Base-by-base conservation (phyloP, 2,888 invertebrate species). In the Leptodirus hochenwartii region DNA sequence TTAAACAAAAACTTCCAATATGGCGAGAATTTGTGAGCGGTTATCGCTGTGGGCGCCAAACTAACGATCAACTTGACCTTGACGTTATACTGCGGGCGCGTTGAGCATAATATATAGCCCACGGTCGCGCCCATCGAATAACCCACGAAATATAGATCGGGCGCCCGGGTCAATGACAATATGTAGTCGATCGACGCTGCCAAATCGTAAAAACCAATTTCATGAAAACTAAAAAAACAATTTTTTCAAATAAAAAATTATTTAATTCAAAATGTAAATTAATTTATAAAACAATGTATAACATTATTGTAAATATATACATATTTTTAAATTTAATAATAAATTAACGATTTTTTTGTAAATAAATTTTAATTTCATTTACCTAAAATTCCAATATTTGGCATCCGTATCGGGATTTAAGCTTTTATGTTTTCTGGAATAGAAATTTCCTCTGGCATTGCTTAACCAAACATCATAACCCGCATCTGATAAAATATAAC, bases 351-450 rank as follows among this genome's bases (percentile, higher is more conserved):
- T n/a, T n/a, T n/a, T n/a, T n/a, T n/a, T n/a, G n/a, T n/a, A 9
- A n/a, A 15, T 9, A 23, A 30, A 30, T 15, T 30, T 4, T n/a
- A 16, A 8, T 13, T 27, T 11, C 17, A 31, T 45, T 44, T 40
- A 67, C 66, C 59, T 61, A 45, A 63, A 71, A 33, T 59, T 53
- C 72, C 72, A 74, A 46, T 64, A 73, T 11, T 50, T 43, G 9
- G 52, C 41, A 35, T 59, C 53, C 13, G 35, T 39, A 16, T 52
- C 47, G 3, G 59, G 51, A 35, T 52, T 43, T 15, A 58, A 45
- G 5, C 43, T 48, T 15, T 49, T 40, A 42, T 72, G 70, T 20
- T 49, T 49, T 30, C 54, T 53, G 5, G 63, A 61, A 43, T 69
- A 69, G 2, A 57, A 57, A 46, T 68, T 70, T 14, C 71, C 72